phyloP scores from a whole-genome alignment of 2,113 vertebrate genomes.

The Ascaphus truei region DNA sequence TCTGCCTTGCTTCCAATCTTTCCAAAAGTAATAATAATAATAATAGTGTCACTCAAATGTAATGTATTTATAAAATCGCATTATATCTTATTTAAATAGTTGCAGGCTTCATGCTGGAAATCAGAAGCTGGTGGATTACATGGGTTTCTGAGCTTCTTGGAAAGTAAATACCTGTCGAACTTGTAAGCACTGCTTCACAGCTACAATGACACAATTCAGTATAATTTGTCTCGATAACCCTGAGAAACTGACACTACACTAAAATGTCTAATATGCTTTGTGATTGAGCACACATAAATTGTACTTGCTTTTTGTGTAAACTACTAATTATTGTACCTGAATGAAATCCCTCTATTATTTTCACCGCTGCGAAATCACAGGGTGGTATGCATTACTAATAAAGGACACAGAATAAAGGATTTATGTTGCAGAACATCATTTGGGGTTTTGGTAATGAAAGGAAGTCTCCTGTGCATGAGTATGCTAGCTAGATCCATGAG shows the following conservation, averaged over 20 bases:
- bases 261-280: conserved; percentile 37
- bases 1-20: conserved; percentile 23
- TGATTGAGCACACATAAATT: conserved; percentile 34
- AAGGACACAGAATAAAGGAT: conserved; percentile 34
- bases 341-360: conserved; percentile 55
- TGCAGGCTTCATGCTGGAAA: conserved; percentile 27
- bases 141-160: conserved; percentile 65
- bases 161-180: conserved; percentile 34
- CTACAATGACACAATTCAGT: conserved; percentile 36
- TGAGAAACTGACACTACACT: conserved; percentile 39
- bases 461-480: not conserved
- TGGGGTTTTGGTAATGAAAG: conserved; percentile 25
- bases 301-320: conserved; percentile 40
- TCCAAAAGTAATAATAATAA: conserved; percentile 20
- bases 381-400: conserved; percentile 31
- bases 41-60: conserved; percentile 28
- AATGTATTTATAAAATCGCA: conserved; percentile 33
- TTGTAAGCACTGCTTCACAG: conserved; percentile 11
- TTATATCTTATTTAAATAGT: conserved; percentile 35
- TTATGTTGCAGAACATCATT: conserved; percentile 24
- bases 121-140: conserved; percentile 12
- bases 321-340: conserved; percentile 51
- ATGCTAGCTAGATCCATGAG: not conserved
- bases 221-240: conserved; percentile 34
- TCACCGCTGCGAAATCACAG: conserved; percentile 45